phyloP scores from a whole-genome alignment of 2,888 invertebrate genomes.

The Ornithoptera priamus region DNA sequence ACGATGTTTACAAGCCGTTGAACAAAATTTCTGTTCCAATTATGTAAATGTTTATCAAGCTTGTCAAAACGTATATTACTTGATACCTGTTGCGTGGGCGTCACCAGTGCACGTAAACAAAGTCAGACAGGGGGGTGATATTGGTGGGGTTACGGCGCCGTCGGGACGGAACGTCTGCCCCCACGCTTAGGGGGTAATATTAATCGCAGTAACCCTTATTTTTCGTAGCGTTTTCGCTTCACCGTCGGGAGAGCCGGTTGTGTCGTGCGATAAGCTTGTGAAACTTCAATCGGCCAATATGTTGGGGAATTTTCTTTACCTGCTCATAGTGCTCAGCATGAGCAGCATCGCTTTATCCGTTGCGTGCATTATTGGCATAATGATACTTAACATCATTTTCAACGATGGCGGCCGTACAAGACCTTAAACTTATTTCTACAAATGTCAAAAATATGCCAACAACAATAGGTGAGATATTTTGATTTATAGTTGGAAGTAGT shows the following conservation, averaged over 20 bases:
- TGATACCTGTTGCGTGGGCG: background rate
- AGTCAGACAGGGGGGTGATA: background rate
- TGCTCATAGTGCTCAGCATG: background rate
- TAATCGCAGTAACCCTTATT: background rate
- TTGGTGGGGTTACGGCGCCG: background rate
- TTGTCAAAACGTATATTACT: background rate
- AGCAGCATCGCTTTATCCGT: background rate
- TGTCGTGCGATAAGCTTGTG: background rate
- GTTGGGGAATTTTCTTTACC: background rate
- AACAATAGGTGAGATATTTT: background rate
- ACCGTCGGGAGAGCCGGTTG: background rate
- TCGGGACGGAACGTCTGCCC: background rate
- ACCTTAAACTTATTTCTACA: background rate
- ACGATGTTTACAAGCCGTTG: background rate
- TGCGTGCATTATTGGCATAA: background rate
- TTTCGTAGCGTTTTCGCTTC: background rate
- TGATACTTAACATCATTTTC: background rate
- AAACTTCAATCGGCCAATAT: background rate
- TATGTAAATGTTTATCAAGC: conserved; percentile 2
- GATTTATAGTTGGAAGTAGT: background rate
- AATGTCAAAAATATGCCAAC: too few relatives aligned
- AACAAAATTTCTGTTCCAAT: background rate
- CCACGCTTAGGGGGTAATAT: background rate
- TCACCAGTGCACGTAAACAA: background rate
- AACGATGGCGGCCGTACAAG: background rate